Evolutionary conservation across 2,113 vertebrate genomes (phyloP).

Genomic region (Eptesicus fuscus): DNA sequence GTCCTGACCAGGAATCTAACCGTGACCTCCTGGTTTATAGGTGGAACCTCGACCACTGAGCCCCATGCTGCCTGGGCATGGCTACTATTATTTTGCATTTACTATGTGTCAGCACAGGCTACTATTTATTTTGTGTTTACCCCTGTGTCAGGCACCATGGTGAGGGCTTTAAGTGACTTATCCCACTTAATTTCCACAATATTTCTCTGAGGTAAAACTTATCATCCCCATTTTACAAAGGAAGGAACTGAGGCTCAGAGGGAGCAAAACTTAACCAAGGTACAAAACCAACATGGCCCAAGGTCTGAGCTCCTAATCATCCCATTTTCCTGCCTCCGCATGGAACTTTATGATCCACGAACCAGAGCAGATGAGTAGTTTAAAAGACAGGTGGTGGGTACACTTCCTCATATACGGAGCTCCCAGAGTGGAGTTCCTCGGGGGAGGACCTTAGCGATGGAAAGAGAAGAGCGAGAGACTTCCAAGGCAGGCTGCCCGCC

Average conservation of each 20-base stretch:
- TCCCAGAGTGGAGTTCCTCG: background rate
- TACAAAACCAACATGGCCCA: background rate
- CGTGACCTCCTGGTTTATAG: too few relatives aligned
- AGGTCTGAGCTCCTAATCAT: background rate
- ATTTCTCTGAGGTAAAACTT: background rate
- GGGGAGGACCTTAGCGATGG: background rate
- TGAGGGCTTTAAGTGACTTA: background rate
- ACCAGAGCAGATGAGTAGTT: background rate
- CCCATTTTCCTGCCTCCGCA: background rate
- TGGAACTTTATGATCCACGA: background rate
- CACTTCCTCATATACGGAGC: background rate
- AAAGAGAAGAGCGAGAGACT: background rate
- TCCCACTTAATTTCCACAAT: background rate
- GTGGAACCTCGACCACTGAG: too few relatives aligned
- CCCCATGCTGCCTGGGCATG: too few relatives aligned
- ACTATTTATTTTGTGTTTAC: background rate
- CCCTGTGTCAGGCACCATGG: background rate
- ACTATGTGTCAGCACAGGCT: background rate
- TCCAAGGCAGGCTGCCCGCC: background rate
- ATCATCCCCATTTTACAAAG: conserved; percentile 9
- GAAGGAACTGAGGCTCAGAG: background rate
- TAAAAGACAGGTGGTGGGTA: background rate
- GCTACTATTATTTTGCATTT: background rate
- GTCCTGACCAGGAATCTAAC: too few relatives aligned
- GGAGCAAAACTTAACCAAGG: background rate